Percentiles rank a stretch among this genome's conserved stretches.
Conservation (phyloP, 2,797 vertebrate genomes). For the Lindbergichthys nudifrons region DNA sequence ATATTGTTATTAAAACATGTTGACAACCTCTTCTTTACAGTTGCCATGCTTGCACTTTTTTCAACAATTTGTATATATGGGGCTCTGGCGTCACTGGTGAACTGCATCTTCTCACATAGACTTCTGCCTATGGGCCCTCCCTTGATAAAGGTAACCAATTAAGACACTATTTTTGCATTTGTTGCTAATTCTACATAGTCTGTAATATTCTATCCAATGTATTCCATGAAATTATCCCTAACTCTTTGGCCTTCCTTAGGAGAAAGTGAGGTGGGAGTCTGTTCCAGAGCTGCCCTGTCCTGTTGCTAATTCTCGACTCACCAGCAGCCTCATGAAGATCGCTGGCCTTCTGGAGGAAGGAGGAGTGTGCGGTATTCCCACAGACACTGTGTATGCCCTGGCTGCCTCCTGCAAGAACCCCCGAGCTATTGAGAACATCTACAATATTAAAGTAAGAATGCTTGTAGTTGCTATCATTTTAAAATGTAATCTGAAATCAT, state of each 20-base stretch:
- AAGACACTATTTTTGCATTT: background rate
- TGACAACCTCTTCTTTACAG: slow-evolving; percentile 68
- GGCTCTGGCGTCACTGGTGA: slow-evolving; percentile 85
- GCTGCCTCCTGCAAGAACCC: slow-evolving; percentile 92
- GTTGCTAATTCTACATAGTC: background rate
- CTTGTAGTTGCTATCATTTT: background rate
- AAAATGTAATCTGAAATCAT: background rate
- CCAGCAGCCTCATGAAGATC: slow-evolving; percentile 86
- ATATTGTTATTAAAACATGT: background rate
- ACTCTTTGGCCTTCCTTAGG: slow-evolving; percentile 48
- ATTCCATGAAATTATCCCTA: background rate
- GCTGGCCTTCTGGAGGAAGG: slow-evolving; percentile 83
- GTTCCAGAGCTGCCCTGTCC: slow-evolving; percentile 73
- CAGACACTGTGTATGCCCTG: slow-evolving; percentile 91
- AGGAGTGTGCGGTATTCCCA: slow-evolving; percentile 90
- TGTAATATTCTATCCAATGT: background rate
- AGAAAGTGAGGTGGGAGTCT: slow-evolving; percentile 58
- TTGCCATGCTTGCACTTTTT: slow-evolving; percentile 83
- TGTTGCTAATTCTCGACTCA: slow-evolving; percentile 81
- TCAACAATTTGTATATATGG: slow-evolving; percentile 87
- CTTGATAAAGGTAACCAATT: slow-evolving; percentile 83
- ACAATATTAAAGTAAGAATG: slow-evolving; percentile 84
- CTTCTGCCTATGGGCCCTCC: slow-evolving; percentile 85
- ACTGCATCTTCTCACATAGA: slow-evolving; percentile 83
- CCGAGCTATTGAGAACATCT: slow-evolving; percentile 87